These are phyloP conservation scores for Pangasianodon hypophthalmus DNA, from an alignment of 2,113 vertebrate genomes.

Conservation along the genomic window DNA sequence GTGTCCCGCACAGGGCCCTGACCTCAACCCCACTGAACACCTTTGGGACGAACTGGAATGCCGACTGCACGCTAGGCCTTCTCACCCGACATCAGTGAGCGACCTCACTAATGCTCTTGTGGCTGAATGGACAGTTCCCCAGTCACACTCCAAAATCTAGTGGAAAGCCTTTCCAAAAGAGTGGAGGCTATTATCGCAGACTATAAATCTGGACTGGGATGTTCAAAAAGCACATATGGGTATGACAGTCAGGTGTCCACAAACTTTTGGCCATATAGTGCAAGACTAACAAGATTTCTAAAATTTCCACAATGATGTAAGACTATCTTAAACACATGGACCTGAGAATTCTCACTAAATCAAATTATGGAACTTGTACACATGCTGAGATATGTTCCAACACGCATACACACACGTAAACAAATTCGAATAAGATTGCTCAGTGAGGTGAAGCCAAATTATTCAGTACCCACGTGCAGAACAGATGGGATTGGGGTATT, in stretches of 20 bases:
- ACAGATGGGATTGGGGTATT: constrained; percentile 12
- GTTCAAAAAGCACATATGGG: background rate
- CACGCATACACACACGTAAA: too few species aligned
- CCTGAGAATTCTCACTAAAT: background rate
- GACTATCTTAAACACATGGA: background rate
- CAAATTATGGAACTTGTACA: background rate
- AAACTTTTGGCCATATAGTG: background rate
- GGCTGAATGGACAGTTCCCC: background rate
- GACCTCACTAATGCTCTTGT: background rate
- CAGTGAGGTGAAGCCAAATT: background rate
- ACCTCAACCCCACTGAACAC: background rate
- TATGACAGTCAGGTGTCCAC: background rate
- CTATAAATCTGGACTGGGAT: background rate
- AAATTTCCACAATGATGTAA: background rate
- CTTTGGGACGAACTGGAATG: background rate
- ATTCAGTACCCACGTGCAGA: constrained; percentile 7
- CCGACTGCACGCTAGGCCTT: background rate
- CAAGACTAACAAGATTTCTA: background rate
- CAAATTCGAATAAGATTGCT: background rate
- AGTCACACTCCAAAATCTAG: background rate
- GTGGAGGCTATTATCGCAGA: background rate
- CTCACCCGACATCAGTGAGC: background rate
- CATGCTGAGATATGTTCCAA: too few species aligned
- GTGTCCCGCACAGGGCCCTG: background rate
- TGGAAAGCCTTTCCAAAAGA: background rate